Evolutionary conservation across 2,888 invertebrate genomes (phyloP).

Genomic region (Junonia oenone): DNA sequence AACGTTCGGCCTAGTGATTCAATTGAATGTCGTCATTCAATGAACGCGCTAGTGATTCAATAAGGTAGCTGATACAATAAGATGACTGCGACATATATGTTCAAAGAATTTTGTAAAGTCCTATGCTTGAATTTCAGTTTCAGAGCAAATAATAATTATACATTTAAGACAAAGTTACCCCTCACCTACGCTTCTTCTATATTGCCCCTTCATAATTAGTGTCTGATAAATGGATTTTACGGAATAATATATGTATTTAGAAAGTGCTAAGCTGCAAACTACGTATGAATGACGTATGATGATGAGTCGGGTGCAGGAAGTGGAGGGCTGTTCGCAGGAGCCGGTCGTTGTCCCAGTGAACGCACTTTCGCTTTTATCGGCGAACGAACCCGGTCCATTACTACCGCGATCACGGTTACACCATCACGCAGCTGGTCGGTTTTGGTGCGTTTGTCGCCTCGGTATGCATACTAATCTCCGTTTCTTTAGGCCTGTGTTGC

Average conservation of each 20-base stretch:
- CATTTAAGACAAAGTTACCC: too few species aligned
- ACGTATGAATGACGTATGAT: constrained; percentile 39
- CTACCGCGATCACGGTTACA: constrained; percentile 72
- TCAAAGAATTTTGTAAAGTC: too few species aligned
- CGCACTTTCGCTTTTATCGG: constrained; percentile 78
- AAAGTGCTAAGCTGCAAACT: neutral
- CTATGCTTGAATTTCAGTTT: too few species aligned
- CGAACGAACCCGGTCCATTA: constrained; percentile 76
- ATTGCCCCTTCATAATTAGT: too few species aligned
- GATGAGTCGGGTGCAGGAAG: constrained; percentile 56
- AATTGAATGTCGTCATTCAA: too few species aligned
- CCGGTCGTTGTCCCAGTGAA: constrained; percentile 78
- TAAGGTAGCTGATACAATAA: too few species aligned
- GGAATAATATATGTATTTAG: neutral
- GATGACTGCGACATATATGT: too few species aligned
- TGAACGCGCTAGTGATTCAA: too few species aligned
- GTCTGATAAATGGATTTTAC: neutral
- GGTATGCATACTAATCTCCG: constrained; percentile 65
- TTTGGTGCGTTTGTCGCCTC: constrained; percentile 62
- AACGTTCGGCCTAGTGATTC: too few species aligned
- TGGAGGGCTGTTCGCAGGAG: constrained; percentile 58
- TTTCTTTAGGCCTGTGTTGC: constrained; percentile 58
- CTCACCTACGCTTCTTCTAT: too few species aligned
- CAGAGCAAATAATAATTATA: too few species aligned
- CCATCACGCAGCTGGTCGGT: constrained; percentile 55